phyloP scores from a whole-genome alignment of 2,888 invertebrate species.

The Drosophila percnosoma region DNA sequence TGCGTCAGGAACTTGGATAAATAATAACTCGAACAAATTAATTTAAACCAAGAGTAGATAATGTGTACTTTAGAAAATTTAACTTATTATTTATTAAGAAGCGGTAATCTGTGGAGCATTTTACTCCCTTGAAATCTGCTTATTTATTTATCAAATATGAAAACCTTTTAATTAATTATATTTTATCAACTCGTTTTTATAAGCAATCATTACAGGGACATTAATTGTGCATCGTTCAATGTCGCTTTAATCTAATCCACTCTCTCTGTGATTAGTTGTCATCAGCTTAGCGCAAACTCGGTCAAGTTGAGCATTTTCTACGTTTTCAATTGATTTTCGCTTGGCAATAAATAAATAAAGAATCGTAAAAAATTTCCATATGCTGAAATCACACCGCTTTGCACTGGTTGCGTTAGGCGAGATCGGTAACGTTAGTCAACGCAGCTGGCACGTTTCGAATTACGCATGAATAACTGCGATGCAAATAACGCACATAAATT shows the following conservation, averaged over 20 bases:
- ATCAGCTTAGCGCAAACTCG: constrained; percentile 39
- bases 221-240: constrained; percentile 38
- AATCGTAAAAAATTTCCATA: constrained; percentile 40
- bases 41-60: not conserved
- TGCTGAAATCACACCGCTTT: constrained; percentile 46
- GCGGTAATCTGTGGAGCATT: not conserved
- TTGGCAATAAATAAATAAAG: constrained; percentile 26
- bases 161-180: not conserved
- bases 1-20: not conserved
- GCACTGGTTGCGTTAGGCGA: constrained; percentile 52
- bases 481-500: constrained; percentile 65
- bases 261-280: constrained; percentile 12
- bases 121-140: not conserved
- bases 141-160: not conserved
- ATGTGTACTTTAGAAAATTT: not conserved
- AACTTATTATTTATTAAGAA: not conserved
- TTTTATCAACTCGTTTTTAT: not conserved
- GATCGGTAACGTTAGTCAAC: constrained; percentile 36
- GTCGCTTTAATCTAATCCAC: constrained; percentile 60
- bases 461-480: constrained; percentile 65
- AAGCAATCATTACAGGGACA: constrained; percentile 17
- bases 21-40: not conserved
- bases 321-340: constrained; percentile 43
- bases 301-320: constrained; percentile 62
- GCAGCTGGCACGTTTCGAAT: constrained; percentile 67